Conservation (phyloP, 2,888 invertebrate genomes). For the Melanargia galathea region DNA sequence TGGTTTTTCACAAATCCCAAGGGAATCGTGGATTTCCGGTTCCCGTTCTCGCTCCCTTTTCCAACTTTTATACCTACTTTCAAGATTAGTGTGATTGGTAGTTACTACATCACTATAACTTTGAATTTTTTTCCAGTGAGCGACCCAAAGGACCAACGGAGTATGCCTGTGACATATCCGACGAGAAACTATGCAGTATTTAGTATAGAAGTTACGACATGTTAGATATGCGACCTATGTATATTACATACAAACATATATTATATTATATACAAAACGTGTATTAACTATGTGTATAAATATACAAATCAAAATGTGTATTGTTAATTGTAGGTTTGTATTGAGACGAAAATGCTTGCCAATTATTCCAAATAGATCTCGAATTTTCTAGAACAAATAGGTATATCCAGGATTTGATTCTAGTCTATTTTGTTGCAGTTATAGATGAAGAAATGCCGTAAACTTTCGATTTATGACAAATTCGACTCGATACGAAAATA, state of each 20-base stretch:
- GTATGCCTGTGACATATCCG: constrained; percentile 36
- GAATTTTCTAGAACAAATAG: neutral
- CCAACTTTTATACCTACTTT: too few species aligned
- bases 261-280: constrained; percentile 8
- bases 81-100: too few species aligned
- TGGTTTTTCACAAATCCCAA: too few species aligned
- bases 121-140: constrained; percentile 27
- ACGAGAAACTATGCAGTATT: constrained; percentile 35
- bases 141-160: constrained; percentile 28
- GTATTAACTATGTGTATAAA: constrained; percentile 1
- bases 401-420: neutral
- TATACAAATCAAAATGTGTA: constrained; percentile 10
- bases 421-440: neutral
- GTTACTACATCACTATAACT: too few species aligned
- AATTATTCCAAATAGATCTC: constrained; percentile 2
- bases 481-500: too few species aligned
- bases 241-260: constrained; percentile 21
- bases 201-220: constrained; percentile 28
- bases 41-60: too few species aligned
- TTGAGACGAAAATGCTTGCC: constrained; percentile 15
- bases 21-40: too few species aligned
- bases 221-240: constrained; percentile 13
- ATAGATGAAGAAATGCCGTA: too few species aligned
- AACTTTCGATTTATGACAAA: too few species aligned
- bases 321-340: constrained; percentile 1